Base-by-base conservation (phyloP, 2,113 vertebrate genomes). In the Megaptera novaeangliae region DNA sequence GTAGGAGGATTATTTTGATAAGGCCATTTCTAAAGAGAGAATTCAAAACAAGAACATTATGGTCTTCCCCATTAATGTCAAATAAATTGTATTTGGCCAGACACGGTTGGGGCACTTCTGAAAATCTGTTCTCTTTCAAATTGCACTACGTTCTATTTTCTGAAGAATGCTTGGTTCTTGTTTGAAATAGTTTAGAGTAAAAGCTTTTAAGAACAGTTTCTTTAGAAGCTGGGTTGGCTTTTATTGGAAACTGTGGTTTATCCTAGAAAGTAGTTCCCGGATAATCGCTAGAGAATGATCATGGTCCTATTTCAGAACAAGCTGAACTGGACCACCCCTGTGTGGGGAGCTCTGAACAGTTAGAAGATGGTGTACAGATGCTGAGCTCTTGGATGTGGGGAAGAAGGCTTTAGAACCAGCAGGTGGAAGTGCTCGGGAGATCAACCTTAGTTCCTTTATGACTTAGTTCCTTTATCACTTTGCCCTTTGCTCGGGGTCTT, bases 21-120 rank as follows among this genome's bases (percentile, higher is more conserved):
- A 97, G 94, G 36, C 61, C 86, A 91, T 88, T 94, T 96, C 93
- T 90, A 77, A 96, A 95, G 91, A 89, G 96, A 96, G 57, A 96
- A 93, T 96, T 92, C 94, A 93, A 94, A 97, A 96, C 59, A 95
- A 78, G 91, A 90, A 72, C 81, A 92, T 88, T 82, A 49, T 61
- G 34, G 89, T 75, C 14, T 80, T 17, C n/a, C n/a, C 84, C 21
- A 83, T 92, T 94, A 92, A 94, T 72, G 87, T 94, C 92, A 97
- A 82, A 94, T 87, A 96, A 92, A 92, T 80, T 64, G 21, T n/a
- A 71, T 90, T 92, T 29, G 52, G 52, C 49, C 88, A 96, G 59
- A 86, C 44, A 95, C 14, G 63, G 49, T 31, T 75, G 75, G 31
- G 31, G 11, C 20, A 95, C 66, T 41, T 92, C 31, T 52, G 46